Base-by-base conservation (phyloP, 2,113 vertebrate genomes). In the Aplodontia rufa region DNA sequence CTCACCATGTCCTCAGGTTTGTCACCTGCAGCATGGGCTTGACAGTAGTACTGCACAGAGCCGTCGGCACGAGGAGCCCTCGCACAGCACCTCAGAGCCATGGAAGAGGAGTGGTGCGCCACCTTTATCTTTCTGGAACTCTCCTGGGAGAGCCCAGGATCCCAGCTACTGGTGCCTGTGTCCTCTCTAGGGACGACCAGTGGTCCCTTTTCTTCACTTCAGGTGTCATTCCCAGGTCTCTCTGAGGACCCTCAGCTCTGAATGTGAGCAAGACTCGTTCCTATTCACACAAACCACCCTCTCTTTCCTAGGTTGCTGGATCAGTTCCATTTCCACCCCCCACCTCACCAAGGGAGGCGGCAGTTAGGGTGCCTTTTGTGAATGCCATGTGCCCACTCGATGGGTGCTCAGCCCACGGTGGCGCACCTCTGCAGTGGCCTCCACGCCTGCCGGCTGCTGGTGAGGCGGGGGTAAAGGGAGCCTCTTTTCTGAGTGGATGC, bases 81-180 rank as follows among this genome's bases (percentile, higher is more conserved):
- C 58, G 16, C 76, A 37, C 13, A 16, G 5, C 22, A 30, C 13
- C 20, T 37, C 4, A 28, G 6, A 16, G 42, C 10, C n/a, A n/a
- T 14, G 8, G 42, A 28, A 60, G 8, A 55, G 11, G 0, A 72
- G 40, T 0, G 12, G 24, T 2, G 10, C 78, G 5, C 13, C 4
- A 3, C 16, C 51, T 32, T 6, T 6, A 0, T 30, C 42, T 20
- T 66, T 13, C 72, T 20, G 24, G 13, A 2, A 16, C 8, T 32
- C 28, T 28, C 16, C 40, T 17, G 6, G 49, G 64, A 47, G 32
- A 1, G 0, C 0, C 35, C 16, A 12, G 53, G 47, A 35, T 32
- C 32, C 2, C 74, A 2, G 12, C 0, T 0, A 32, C n/a, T 30
- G 0, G 16, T 1, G 37, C 49, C 58, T 8, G 2, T 3, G 20